These are phyloP conservation scores for Sebastes steindachneri DNA, from an alignment of 2,797 vertebrate species.

Conservation along the genomic window DNA sequence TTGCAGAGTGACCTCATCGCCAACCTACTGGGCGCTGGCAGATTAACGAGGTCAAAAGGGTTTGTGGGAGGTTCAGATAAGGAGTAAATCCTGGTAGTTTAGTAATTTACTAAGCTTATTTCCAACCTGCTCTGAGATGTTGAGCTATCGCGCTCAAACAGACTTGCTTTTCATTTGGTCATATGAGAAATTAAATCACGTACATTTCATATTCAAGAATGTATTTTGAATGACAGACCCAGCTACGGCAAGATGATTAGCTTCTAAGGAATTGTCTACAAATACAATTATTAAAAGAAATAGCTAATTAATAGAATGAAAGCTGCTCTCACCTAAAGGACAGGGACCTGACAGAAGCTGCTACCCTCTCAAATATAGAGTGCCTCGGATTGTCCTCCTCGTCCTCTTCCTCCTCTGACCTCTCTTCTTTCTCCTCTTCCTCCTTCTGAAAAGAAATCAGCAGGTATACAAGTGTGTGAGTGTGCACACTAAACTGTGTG, in stretches of 20 bases:
- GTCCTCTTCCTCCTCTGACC: constrained; percentile 59
- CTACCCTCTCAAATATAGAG: constrained; percentile 79
- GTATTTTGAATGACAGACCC: neutral
- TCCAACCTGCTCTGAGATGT: neutral
- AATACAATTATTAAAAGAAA: neutral
- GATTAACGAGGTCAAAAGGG: constrained; percentile 50
- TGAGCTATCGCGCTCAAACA: neutral
- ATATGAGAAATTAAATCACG: neutral
- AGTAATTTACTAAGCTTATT: neutral
- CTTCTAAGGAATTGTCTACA: neutral
- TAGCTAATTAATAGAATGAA: neutral
- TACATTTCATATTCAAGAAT: neutral
- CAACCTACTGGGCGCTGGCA: constrained; percentile 7
- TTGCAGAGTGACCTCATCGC: constrained; percentile 43
- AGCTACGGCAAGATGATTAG: neutral
- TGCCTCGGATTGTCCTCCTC: constrained; percentile 61
- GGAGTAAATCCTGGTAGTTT: constrained; percentile 21
- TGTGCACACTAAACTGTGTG: neutral
- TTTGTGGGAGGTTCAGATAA: constrained; percentile 29
- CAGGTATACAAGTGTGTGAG: constrained; percentile 17
- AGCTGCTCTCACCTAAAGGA: constrained; percentile 81
- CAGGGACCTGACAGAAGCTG: constrained; percentile 80
- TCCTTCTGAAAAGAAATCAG: constrained; percentile 41
- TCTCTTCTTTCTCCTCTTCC: constrained; percentile 55
- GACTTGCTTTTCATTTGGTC: neutral